Evolutionary conservation across 2,888 invertebrate genomes (phyloP), one percentile per base, ranked within the genome.

Genomic region (Drosophila colorata): DNA sequence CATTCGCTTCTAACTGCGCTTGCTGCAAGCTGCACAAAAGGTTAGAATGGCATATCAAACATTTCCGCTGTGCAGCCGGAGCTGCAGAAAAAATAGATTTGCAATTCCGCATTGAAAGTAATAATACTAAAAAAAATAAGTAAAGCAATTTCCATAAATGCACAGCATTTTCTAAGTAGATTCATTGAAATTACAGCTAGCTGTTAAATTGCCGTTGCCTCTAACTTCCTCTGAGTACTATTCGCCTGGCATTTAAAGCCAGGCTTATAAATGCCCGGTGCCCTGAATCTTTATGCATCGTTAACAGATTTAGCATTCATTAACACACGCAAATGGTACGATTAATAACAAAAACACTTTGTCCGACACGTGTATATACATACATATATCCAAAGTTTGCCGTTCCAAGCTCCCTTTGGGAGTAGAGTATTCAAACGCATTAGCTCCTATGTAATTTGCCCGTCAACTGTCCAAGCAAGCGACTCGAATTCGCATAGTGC

Each of bases 21-120:
- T 51, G 31, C 33, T 5, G 44, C 68, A 43, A 38, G 20, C 33
- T 38, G 40, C 37, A 33, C 31, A 25, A 37, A 70, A 63, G 75
- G 60, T 79, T 58, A 55, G 43, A 51, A 59, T 64, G 47, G 59
- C 58, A 53, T 66, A 56, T 55, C 41, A 51, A 70, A 28, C 49
- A 73, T 80, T 77, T 78, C 80, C 78, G 81, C 69, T 75, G 75
- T 49, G 59, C 56, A 61, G 38, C 48, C 33, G 14, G 9, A 43
- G 25, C 33, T 16, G 23, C 31, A 40, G 47, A 47, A 59, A 41
- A 74, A 51, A 49, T 55, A 55, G 66, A 66, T 65, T 68, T 59
- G 43, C 57, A 56, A 69, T 73, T 69, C 48, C 58, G 69, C 73
- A 73, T 69, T 73, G 57, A 49, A 52, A 56, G 43, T 41, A 28